Conservation (phyloP, 1,140 invertebrate genomes). For the Hypsibius dujardini region DNA sequence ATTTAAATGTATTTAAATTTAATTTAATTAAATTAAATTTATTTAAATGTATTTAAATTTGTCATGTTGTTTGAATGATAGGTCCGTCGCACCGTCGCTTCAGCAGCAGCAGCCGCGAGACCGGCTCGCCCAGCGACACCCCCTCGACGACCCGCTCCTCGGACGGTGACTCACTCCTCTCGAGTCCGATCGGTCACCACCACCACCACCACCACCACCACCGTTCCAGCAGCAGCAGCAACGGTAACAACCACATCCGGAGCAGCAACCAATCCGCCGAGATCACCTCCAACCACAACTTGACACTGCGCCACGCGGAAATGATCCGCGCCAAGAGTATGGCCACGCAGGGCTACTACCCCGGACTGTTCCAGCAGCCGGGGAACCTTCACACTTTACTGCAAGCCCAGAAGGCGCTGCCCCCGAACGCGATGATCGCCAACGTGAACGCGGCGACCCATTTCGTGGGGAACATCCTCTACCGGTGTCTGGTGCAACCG, state of each 20-base stretch:
- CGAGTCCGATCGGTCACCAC: not conserved
- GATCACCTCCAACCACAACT: not conserved
- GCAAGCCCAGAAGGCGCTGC: not conserved
- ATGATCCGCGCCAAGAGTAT: not conserved
- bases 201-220: not conserved
- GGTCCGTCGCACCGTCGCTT: not conserved
- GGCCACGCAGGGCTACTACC: not conserved
- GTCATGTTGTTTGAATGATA: no score
- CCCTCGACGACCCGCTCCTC: not conserved
- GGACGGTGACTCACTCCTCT: not conserved
- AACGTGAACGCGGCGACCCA: conserved; percentile 12
- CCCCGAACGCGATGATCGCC: conserved; percentile 13
- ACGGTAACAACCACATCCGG: not conserved
- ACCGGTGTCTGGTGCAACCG: conserved; percentile 16
- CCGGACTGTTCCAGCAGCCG: not conserved
- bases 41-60: no score
- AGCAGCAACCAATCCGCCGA: not conserved
- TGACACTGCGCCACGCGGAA: not conserved
- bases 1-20: no score
- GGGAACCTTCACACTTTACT: not conserved
- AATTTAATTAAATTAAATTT: no score
- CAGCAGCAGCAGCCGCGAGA: conserved; percentile 8
- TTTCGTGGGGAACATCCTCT: conserved; percentile 14
- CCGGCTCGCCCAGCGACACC: conserved; percentile 5
- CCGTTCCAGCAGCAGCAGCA: not conserved